Percentiles rank a stretch among this genome's conserved stretches.
phyloP scores from a whole-genome alignment of 2,113 vertebrate genomes.

The Plestiodon gilberti region DNA sequence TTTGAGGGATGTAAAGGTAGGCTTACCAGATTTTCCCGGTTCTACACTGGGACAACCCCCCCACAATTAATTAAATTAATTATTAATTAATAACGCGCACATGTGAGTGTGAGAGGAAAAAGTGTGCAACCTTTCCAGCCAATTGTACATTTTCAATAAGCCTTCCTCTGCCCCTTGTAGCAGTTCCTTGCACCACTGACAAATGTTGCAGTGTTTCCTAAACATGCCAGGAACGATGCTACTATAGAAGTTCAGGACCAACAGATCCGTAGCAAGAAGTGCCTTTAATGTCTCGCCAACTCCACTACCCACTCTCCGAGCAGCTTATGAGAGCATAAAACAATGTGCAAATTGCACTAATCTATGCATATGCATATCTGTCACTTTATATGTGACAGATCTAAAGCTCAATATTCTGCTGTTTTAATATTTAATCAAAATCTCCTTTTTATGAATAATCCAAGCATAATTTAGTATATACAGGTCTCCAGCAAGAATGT shows the following conservation, averaged over 20 bases:
- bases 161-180: neutral
- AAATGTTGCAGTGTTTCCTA: neutral
- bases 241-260: neutral
- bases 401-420: slow-evolving; percentile 6
- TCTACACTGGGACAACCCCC: too few relatives aligned
- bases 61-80: too few relatives aligned
- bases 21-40: too few relatives aligned
- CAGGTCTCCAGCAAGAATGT: neutral
- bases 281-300: neutral
- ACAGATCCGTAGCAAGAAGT: neutral
- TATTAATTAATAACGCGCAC: too few relatives aligned
- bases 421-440: slow-evolving; percentile 3
- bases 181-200: neutral
- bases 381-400: slow-evolving; percentile 14
- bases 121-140: neutral
- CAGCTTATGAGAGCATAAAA: slow-evolving; percentile 4
- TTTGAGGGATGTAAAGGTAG: too few relatives aligned
- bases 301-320: neutral
- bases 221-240: too few relatives aligned
- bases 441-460: slow-evolving; percentile 17
- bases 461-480: slow-evolving; percentile 17
- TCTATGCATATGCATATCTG: slow-evolving; percentile 9
- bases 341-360: neutral
- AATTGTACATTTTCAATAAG: neutral
- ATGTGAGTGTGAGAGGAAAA: too few relatives aligned